Base-by-base conservation (phyloP, 2,113 vertebrate genomes). In the Eublepharis macularius region DNA sequence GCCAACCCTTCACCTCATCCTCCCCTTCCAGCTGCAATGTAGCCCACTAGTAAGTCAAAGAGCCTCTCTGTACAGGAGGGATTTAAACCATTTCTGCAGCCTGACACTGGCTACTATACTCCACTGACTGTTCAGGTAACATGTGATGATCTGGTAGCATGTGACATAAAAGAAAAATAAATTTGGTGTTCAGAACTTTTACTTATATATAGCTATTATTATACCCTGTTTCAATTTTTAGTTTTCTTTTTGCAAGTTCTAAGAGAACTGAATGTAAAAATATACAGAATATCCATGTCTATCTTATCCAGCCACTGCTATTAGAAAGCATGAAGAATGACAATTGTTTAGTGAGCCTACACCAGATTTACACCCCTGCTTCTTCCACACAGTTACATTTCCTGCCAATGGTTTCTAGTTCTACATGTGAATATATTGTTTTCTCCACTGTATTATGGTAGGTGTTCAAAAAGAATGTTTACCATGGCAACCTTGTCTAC, bases 401-500 rank as follows among this genome's bases (percentile, higher is more conserved):
- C 1, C 65, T 83, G 66, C 17, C 92, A 60, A 60, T 60, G 21
- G 21, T 60, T 87, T 91, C 26, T 45, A 86, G 91, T 88, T 78
- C 88, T 87, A 39, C 0, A 76, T 77, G 75, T 82, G 74, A 19
- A 73, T 49, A 12, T 78, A 34, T 86, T 82, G 21, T 1, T 76
- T 86, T 86, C 80, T 94, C 63, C 74, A 6, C 89, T 92, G 83
- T 49, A 85, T 82, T 89, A 87, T 86, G 39, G 88, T 89, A 79
- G 86, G 84, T 91, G 45, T 89, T 93, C 85, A 91, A 85, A 76
- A 90, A 82, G 24, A 93, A 87, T 78, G 87, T 88, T 94, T 94
- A 82, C 90, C 88, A 89, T 88, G 76, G 79, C 89, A 95, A 94
- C 85, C 81, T 92, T 89, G 47, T 81, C 86, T 92, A 75, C 66